Conservation (phyloP, 2,888 invertebrate genomes). For the Nebria salina region DNA sequence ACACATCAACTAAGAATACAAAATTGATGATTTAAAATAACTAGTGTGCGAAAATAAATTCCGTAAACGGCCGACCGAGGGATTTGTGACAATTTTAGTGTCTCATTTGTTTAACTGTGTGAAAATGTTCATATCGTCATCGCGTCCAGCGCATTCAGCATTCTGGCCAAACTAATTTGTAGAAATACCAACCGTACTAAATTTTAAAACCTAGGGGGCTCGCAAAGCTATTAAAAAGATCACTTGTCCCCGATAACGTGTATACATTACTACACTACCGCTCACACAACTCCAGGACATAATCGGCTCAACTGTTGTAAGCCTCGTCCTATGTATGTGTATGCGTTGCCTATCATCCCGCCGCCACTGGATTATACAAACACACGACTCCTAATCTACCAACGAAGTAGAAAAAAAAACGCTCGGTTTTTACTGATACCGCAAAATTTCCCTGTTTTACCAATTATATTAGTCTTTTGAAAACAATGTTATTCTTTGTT, state of each 20-base stretch:
- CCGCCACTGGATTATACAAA: conserved; percentile 25
- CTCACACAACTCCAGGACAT: conserved; percentile 22
- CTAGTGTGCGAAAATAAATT: no score
- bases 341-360: background rate
- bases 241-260: conserved; percentile 45
- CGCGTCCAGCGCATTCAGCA: background rate
- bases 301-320: conserved; percentile 44
- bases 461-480: background rate
- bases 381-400: conserved; percentile 40
- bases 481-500: background rate
- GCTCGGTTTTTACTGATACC: conserved; percentile 41
- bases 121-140: background rate
- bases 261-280: conserved; percentile 40
- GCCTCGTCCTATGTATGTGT: background rate
- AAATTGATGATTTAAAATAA: background rate
- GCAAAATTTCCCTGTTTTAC: conserved; percentile 31
- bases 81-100: background rate
- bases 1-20: background rate
- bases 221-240: conserved; percentile 46
- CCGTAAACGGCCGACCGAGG: background rate
- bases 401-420: conserved; percentile 35
- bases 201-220: conserved; percentile 25
- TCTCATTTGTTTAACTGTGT: background rate
- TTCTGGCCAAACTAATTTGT: conserved; percentile 33
- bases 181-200: conserved; percentile 39